Conservation (phyloP, 2,888 invertebrate species). For the Nephrotoma flavescens region DNA sequence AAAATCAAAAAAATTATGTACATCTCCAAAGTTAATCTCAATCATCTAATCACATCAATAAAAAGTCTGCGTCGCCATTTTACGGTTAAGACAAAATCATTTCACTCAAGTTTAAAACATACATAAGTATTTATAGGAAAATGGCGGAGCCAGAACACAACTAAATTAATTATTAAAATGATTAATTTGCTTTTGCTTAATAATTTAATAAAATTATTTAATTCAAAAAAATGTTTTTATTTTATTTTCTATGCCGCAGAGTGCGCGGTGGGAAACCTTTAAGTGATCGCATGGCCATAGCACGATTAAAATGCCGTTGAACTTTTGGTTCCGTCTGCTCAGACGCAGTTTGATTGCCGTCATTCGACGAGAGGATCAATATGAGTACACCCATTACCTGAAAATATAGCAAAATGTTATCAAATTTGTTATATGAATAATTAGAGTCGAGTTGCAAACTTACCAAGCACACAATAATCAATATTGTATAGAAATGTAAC, state of each 20-base stretch:
- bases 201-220: background rate
- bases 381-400: slow-evolving; percentile 69
- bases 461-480: slow-evolving; percentile 78
- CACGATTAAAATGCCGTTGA: slow-evolving; percentile 74
- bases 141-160: background rate
- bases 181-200: background rate
- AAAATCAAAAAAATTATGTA: background rate
- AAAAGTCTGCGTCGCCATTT: background rate
- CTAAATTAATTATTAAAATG: background rate
- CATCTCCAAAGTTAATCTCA: background rate
- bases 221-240: slow-evolving; percentile 1
- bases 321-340: slow-evolving; percentile 46
- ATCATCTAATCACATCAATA: background rate
- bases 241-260: slow-evolving; percentile 20
- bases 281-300: slow-evolving; percentile 77
- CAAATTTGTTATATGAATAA: background rate
- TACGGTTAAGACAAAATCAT: background rate
- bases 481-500: slow-evolving; percentile 70
- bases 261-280: slow-evolving; percentile 35
- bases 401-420: slow-evolving; percentile 11
- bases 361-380: slow-evolving; percentile 65
- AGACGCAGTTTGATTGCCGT: slow-evolving; percentile 27
- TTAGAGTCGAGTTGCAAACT: slow-evolving; percentile 16
- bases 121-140: background rate
- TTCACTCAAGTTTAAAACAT: background rate